phyloP scores from a whole-genome alignment of 2,888 invertebrate species.

The Tetragnatha montana region DNA sequence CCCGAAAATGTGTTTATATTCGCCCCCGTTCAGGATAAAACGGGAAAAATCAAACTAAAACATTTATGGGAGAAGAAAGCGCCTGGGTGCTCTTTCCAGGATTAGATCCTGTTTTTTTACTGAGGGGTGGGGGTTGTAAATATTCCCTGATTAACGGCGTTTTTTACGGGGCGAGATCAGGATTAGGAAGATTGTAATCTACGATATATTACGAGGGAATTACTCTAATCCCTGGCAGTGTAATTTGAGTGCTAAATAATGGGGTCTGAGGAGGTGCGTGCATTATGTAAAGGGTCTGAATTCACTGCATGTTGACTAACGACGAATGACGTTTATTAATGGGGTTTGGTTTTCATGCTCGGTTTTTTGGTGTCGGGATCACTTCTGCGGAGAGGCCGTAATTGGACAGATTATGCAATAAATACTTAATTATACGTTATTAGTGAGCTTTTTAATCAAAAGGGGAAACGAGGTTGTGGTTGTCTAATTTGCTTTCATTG shows the following conservation, averaged over 20 bases:
- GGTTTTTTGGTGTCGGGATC: background rate
- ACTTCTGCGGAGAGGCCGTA: background rate
- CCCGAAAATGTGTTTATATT: slow-evolving; percentile 66
- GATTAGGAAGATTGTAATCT: slow-evolving; percentile 44
- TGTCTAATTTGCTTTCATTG: no score
- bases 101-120: slow-evolving; percentile 30
- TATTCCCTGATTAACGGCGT: slow-evolving; percentile 44
- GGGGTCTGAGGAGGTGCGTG: slow-evolving; percentile 1
- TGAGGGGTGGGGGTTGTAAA: slow-evolving; percentile 21
- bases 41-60: slow-evolving; percentile 48
- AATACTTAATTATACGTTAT: background rate
- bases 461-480: no score
- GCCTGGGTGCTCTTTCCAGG: slow-evolving; percentile 16
- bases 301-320: background rate
- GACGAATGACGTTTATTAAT: background rate
- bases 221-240: slow-evolving; percentile 11
- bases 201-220: slow-evolving; percentile 5
- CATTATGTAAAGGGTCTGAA: slow-evolving; percentile 4
- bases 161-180: slow-evolving; percentile 13
- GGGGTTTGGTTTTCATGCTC: background rate
- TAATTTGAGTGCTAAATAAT: slow-evolving; percentile 37
- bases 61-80: slow-evolving; percentile 41
- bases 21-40: slow-evolving; percentile 56
- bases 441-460: background rate
- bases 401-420: background rate